Conservation (phyloP, 2,888 invertebrate genomes). For the Vandiemenella viatica region DNA sequence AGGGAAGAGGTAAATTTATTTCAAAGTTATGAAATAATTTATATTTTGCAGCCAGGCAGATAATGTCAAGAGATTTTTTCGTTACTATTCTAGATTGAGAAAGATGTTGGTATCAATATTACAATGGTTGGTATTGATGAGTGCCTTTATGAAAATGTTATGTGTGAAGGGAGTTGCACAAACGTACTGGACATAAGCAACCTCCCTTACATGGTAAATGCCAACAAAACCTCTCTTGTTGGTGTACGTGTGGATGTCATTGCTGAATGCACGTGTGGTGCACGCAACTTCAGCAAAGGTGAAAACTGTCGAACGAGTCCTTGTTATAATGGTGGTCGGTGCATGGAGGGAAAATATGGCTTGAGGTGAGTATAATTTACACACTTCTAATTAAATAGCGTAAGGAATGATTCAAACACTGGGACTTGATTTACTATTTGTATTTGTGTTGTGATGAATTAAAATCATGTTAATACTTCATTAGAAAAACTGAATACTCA, state of each 20-base stretch:
- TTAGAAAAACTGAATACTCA: no score
- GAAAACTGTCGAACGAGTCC: constrained; percentile 79
- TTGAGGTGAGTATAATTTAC: constrained; percentile 22
- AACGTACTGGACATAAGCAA: constrained; percentile 80
- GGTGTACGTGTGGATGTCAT: constrained; percentile 87
- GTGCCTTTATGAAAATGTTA: constrained; percentile 84
- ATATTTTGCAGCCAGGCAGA: no score
- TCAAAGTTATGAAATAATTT: no score
- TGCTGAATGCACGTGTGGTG: constrained; percentile 86
- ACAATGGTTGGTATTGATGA: constrained; percentile 97
- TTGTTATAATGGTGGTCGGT: constrained; percentile 92
- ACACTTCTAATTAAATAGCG: no score
- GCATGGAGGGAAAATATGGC: constrained; percentile 80
- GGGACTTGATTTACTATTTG: no score
- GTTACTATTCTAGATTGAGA: constrained; percentile 49
- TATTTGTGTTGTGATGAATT: no score
- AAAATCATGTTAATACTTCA: no score
- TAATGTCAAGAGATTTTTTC: neutral
- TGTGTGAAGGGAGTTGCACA: constrained; percentile 92
- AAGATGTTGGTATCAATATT: constrained; percentile 86
- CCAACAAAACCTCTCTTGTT: constrained; percentile 91
- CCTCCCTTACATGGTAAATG: constrained; percentile 87
- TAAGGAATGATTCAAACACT: no score
- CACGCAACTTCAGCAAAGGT: constrained; percentile 78
- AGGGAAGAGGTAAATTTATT: constrained; percentile 50